These are phyloP conservation scores for Tetanocera ferruginea DNA, from an alignment of 2,888 invertebrate species.

Conservation along the genomic window DNA sequence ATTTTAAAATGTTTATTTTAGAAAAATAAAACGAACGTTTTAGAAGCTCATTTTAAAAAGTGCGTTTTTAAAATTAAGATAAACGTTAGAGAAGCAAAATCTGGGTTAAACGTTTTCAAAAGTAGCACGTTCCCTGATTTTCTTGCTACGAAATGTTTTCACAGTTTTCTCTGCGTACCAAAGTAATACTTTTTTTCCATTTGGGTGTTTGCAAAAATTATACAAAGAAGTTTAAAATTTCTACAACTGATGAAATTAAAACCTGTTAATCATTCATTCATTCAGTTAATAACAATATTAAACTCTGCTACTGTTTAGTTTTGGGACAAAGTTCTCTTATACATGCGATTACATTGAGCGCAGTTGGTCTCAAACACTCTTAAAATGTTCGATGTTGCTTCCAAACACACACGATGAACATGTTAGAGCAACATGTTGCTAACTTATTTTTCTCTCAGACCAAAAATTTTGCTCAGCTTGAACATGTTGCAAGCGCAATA, in stretches of 20 bases:
- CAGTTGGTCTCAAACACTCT: background rate
- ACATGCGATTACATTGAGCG: background rate
- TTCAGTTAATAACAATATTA: background rate
- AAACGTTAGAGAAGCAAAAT: too few relatives aligned
- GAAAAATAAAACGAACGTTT: too few relatives aligned
- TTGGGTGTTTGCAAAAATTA: background rate
- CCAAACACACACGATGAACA: background rate
- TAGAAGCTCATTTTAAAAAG: too few relatives aligned
- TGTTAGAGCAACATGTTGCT: background rate
- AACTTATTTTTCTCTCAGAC: background rate
- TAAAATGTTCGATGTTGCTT: background rate
- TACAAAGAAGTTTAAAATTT: background rate
- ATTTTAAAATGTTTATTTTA: too few relatives aligned
- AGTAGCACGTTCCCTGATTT: too few relatives aligned
- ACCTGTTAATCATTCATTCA: background rate
- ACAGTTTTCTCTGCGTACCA: too few relatives aligned
- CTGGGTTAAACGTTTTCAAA: too few relatives aligned
- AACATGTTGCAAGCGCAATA: constrained; percentile 7
- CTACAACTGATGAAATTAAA: constrained; percentile 9
- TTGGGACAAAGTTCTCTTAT: constrained; percentile 24
- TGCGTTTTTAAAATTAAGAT: too few relatives aligned
- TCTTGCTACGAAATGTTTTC: too few relatives aligned
- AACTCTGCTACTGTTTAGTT: background rate
- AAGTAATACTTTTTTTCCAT: too few relatives aligned
- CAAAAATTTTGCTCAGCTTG: background rate